phyloP scores from a whole-genome alignment of 1,140 invertebrate genomes.

The Stegodyphus mimosarum region DNA sequence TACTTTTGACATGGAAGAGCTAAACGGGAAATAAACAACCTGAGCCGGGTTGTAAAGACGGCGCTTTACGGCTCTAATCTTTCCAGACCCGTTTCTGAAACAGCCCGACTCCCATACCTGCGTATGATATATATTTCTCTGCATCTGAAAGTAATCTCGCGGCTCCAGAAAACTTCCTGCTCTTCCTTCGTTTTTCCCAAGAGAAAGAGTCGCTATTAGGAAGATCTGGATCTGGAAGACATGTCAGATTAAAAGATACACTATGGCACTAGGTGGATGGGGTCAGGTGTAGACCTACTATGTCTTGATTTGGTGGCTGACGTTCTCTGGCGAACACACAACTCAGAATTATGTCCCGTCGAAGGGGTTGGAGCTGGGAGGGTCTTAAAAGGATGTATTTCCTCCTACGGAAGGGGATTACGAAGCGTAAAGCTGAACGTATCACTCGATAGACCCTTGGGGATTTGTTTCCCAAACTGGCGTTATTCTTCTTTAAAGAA shows the following conservation, averaged over 20 bases:
- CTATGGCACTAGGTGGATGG: constrained; percentile 11
- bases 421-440: constrained; percentile 38
- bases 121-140: constrained; percentile 37
- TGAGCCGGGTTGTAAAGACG: constrained; percentile 18
- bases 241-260: constrained; percentile 51
- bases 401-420: constrained; percentile 24
- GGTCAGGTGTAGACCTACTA: constrained; percentile 31
- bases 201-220: constrained; percentile 21
- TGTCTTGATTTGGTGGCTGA: constrained; percentile 43
- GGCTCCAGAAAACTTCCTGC: constrained; percentile 2
- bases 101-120: background rate
- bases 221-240: background rate
- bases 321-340: background rate
- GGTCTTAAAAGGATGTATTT: constrained; percentile 53
- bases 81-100: background rate
- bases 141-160: constrained; percentile 34
- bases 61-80: constrained; percentile 17
- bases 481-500: constrained; percentile 50
- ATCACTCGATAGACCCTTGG: constrained; percentile 13
- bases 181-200: constrained; percentile 15
- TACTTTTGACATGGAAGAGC: too few species aligned
- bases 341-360: constrained; percentile 35
- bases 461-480: background rate
- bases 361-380: constrained; percentile 8
- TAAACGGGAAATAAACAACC: constrained; percentile 7